These are phyloP conservation scores for Drosophila bocki DNA, from an alignment of 1,140 invertebrate species.

Conservation along the genomic window DNA sequence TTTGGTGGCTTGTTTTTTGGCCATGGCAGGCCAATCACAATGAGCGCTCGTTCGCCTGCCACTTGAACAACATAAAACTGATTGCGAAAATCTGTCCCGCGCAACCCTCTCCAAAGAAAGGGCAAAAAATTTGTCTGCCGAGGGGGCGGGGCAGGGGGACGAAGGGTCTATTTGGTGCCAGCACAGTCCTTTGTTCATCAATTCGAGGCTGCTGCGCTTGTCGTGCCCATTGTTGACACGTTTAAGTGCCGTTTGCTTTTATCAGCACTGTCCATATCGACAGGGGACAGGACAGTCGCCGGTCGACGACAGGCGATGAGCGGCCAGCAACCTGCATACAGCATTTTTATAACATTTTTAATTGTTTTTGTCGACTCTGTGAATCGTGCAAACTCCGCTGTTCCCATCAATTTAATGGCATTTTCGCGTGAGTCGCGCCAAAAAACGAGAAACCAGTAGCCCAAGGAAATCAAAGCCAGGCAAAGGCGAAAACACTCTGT, in stretches of 20 bases:
- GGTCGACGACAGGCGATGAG: constrained; percentile 11
- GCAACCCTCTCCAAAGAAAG: constrained; percentile 46
- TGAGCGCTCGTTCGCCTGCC: constrained; percentile 54
- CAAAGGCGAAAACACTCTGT: constrained; percentile 27
- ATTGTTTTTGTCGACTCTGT: constrained; percentile 79
- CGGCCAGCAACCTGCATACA: constrained; percentile 66
- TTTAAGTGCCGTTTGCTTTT: constrained; percentile 83
- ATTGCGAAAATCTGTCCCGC: constrained; percentile 77
- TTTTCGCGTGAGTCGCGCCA: constrained; percentile 66
- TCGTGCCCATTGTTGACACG: constrained; percentile 79
- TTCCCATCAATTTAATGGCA: constrained; percentile 79
- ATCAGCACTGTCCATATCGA: constrained; percentile 67
- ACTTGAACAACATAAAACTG: constrained; percentile 82
- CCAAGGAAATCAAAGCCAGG: constrained; percentile 65
- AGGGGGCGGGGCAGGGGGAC: background rate
- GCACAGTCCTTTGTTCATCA: constrained; percentile 61
- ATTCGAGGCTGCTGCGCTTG: constrained; percentile 72
- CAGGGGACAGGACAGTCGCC: constrained; percentile 36
- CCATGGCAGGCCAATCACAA: constrained; percentile 66
- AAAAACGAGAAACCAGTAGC: constrained; percentile 17
- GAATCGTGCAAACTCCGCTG: constrained; percentile 48
- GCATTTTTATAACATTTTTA: constrained; percentile 83
- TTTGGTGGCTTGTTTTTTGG: constrained; percentile 15
- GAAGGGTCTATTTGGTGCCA: constrained; percentile 35
- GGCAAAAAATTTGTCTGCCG: constrained; percentile 36